Base-by-base conservation (phyloP, 1,140 invertebrate genomes). In the Rhyacophila brunnea region DNA sequence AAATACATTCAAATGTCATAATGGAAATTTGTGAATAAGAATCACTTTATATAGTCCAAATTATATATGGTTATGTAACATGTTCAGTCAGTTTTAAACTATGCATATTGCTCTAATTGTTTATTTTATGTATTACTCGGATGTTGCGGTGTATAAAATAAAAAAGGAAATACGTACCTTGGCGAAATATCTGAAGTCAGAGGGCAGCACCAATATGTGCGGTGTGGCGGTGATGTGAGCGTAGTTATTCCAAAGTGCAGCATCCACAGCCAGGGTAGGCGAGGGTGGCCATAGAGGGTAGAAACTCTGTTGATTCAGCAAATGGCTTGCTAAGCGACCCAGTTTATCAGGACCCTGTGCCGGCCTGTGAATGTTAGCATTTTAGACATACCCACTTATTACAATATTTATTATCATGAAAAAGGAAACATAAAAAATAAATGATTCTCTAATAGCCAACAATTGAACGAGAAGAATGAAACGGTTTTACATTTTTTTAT, bases 161-260 rank as follows among this genome's bases (percentile, higher is more conserved):
- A n/a, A n/a, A n/a, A n/a, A n/a, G n/a, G n/a, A n/a, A 28, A 28
- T 46, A 45, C 28, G 43, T 72, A 88, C 88, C 81, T 90, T 92
- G 40, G 89, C 81, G 73, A 95, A 96, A 70, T 87, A 83, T 71
- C 86, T 81, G 51, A 95, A 84, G 69, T 91, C 87, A 7, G 93
- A 95, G 2, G 93, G 93, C 60, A 93, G 69, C 40, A 97, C 74
- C 1, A 97, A 72, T 6, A 97, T 63, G 70, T 96, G 91, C 1
- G 93, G 93, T 44, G 85, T 85, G 45, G 79, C 72, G 10, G 86
- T 75, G 53, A 93, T 78, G 50, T 83, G 80, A 9, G 83, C 84
- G 70, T 86, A 81, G 60, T 84, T 80, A 35, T 87, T 82, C 75
- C 87, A 88, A 38, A 89, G 73, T 47, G 81, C 78, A 11, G 83